phyloP scores from a whole-genome alignment of 2,888 invertebrate genomes.

The Trachelus stipa region DNA sequence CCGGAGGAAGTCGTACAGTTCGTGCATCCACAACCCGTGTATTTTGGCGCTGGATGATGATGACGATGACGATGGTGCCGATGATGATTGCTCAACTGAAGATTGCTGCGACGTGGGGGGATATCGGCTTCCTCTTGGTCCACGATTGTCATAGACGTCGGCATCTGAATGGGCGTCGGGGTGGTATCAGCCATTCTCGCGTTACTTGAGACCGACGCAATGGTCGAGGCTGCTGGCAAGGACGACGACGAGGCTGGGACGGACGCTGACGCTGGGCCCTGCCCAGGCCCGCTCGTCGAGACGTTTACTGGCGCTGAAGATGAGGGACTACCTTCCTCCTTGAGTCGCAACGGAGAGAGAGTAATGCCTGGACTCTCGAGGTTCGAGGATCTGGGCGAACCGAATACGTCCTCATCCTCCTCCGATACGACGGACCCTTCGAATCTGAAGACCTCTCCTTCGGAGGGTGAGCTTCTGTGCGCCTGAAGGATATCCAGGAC shows the following conservation, averaged over 20 bases:
- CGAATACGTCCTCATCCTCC: slow-evolving; percentile 60
- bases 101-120: slow-evolving; percentile 2
- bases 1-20: slow-evolving; percentile 33
- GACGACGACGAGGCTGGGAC: slow-evolving; percentile 59
- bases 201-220: too few species aligned
- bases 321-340: slow-evolving; percentile 58
- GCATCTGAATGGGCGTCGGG: too few species aligned
- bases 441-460: slow-evolving; percentile 69
- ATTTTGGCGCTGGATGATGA: slow-evolving; percentile 41
- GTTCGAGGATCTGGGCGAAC: slow-evolving; percentile 64
- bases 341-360: slow-evolving; percentile 70
- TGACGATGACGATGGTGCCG: slow-evolving; percentile 50
- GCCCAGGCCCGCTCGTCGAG: slow-evolving; percentile 47
- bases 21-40: slow-evolving; percentile 33
- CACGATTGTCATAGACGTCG: too few species aligned
- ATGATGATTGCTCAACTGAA: slow-evolving; percentile 28
- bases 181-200: too few species aligned
- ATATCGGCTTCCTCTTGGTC: too few species aligned
- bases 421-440: slow-evolving; percentile 62
- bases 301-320: slow-evolving; percentile 53
- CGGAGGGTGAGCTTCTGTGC: slow-evolving; percentile 54
- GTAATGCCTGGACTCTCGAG: slow-evolving; percentile 70
- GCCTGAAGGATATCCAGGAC: slow-evolving; percentile 81
- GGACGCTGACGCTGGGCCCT: slow-evolving; percentile 46
- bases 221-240: slow-evolving; percentile 36